Evolutionary conservation across 2,113 vertebrate species (phyloP).

Genomic region (Hypocryptadius cinnamomeus): DNA sequence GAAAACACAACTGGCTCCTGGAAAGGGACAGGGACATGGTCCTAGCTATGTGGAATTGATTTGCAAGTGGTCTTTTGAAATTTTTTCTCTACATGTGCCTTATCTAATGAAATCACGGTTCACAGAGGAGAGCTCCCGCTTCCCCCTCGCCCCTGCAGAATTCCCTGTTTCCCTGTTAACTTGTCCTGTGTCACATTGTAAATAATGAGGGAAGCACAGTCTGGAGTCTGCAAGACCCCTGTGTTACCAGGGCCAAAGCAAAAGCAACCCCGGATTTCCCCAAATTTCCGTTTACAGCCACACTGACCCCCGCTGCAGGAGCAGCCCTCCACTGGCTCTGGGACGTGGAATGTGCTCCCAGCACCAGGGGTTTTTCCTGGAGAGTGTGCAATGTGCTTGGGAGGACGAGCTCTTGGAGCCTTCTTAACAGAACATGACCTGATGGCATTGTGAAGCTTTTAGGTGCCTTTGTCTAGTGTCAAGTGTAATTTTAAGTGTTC

Average conservation of each 20-base stretch:
- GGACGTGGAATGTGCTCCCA: background rate
- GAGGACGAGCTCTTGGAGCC: background rate
- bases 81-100: constrained; percentile 44
- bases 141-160: background rate
- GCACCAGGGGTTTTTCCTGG: background rate
- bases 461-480: constrained; percentile 44
- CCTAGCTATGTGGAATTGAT: background rate
- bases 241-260: background rate
- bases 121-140: background rate
- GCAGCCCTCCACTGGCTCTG: background rate
- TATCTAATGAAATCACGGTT: background rate
- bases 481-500: background rate
- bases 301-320: background rate
- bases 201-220: background rate
- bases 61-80: constrained; percentile 36
- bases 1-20: background rate
- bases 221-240: background rate
- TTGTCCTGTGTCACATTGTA: background rate
- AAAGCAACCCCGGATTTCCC: background rate
- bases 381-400: background rate
- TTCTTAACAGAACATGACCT: background rate
- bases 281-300: background rate
- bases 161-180: background rate
- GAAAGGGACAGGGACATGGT: background rate
- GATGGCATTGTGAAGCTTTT: background rate